A percentile compares a stretch with the other conserved stretches of the same genome.
These are phyloP conservation scores for Plemyria rubiginata DNA, from an alignment of 2,888 invertebrate species.

Conservation along the genomic window DNA sequence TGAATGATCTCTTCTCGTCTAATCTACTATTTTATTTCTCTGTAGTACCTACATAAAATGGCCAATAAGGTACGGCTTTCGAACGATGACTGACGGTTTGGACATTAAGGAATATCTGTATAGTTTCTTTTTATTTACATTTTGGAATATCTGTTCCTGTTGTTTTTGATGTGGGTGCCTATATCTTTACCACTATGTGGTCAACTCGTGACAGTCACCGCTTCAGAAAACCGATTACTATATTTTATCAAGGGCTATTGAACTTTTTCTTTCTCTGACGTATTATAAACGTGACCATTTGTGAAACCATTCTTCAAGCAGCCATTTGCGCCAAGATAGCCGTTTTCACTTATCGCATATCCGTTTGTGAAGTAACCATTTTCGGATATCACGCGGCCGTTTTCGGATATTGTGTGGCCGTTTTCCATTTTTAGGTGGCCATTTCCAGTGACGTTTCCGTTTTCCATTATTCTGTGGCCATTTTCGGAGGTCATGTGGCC, in stretches of 20 bases:
- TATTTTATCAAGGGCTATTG: slow-evolving; percentile 54
- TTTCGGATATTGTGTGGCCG: slow-evolving; percentile 38
- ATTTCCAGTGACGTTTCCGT: slow-evolving; percentile 41
- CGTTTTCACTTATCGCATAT: slow-evolving; percentile 36
- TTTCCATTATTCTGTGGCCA: slow-evolving; percentile 47
- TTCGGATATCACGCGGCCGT: slow-evolving; percentile 39
- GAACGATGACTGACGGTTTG: not conserved
- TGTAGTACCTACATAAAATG: not conserved
- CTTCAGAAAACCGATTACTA: slow-evolving; percentile 8
- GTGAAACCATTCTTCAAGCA: slow-evolving; percentile 55
- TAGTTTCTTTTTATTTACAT: too few species aligned
- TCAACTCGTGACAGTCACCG: not conserved
- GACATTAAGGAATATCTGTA: not conserved
- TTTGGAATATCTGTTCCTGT: not conserved
- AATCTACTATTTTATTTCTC: slow-evolving; percentile 3
- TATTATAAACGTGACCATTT: slow-evolving; percentile 55
- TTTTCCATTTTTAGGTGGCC: slow-evolving; percentile 40
- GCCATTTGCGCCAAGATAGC: slow-evolving; percentile 45
- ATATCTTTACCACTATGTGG: too few species aligned
- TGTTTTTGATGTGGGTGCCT: too few species aligned
- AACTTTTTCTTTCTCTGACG: slow-evolving; percentile 68
- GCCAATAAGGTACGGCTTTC: slow-evolving; percentile 2
- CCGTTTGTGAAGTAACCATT: slow-evolving; percentile 40
- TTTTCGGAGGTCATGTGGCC: slow-evolving; percentile 43
- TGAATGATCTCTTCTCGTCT: slow-evolving; percentile 14